phyloP scores from a whole-genome alignment of 2,888 invertebrate genomes.

The Macaria notata region DNA sequence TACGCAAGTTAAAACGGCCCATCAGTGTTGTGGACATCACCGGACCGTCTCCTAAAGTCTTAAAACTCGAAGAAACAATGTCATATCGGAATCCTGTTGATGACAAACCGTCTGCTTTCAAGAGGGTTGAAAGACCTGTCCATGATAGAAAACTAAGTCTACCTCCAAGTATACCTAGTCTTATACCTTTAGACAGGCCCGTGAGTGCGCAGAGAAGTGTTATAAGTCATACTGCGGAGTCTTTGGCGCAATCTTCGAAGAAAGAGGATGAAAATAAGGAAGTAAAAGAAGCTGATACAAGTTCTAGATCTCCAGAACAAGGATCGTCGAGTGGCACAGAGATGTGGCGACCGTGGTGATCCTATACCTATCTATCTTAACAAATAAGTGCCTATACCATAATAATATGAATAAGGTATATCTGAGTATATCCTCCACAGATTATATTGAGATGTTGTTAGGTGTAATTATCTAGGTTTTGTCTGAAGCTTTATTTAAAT shows the following conservation, averaged over 20 bases:
- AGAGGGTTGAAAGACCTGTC: conserved; percentile 46
- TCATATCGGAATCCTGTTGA: conserved; percentile 35
- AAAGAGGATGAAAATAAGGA: conserved; percentile 24
- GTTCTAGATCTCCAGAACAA: conserved; percentile 62
- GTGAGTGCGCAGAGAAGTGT: conserved; percentile 52
- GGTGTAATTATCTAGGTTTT: too few species aligned
- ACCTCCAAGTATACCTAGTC: conserved; percentile 63
- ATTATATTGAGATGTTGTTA: too few species aligned
- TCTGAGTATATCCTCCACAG: too few species aligned
- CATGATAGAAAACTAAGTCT: conserved; percentile 52
- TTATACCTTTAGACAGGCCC: conserved; percentile 41
- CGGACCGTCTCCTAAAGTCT: conserved; percentile 60
- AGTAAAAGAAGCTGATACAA: conserved; percentile 51
- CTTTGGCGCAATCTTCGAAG: conserved; percentile 57
- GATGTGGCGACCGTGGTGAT: conserved; percentile 76
- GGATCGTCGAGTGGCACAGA: conserved; percentile 59
- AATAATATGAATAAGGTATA: too few species aligned
- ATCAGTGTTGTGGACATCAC: conserved; percentile 45
- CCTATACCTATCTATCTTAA: not conserved
- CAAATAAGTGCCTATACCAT: too few species aligned
- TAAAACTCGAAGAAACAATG: conserved; percentile 40
- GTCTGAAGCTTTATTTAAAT: too few species aligned
- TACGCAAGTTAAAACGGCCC: conserved; percentile 67
- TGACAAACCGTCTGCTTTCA: conserved; percentile 56
- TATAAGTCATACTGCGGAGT: conserved; percentile 73